Evolutionary conservation across 1,140 invertebrate genomes (phyloP), one percentile per base, ranked within the genome.

Genomic region (Sitobion miscanthi): DNA sequence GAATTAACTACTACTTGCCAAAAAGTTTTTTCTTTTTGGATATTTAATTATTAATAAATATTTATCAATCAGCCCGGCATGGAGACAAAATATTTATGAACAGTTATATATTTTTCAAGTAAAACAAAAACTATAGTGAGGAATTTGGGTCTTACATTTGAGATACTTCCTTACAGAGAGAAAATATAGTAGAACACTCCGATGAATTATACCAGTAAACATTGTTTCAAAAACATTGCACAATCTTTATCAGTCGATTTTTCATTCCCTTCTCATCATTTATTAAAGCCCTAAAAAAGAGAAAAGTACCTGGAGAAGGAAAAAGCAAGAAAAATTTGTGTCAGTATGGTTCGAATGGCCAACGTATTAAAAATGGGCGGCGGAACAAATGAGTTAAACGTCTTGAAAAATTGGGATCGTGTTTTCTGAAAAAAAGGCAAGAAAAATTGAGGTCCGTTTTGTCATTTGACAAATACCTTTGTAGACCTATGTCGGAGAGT

Each of bases 381-480:
- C 77, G 82, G 82, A 93, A 93, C 91, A 93, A 93, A 93, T 93
- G 82, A 93, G 91, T 93, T 86, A 93, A 93, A 85, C 86, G 91
- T 86, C 77, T 85, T 93, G 77, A 92, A 86, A 93, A 93, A 93
- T 93, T 93, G 49, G 82, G 77, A 93, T 85, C 91, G 82, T 93
- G 91, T 93, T 86, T 93, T 86, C 42, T 11, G 52, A 35, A 45
- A 86, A 93, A 93, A 93, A 57, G n/a, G 69, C 45, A 57, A 93
- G 82, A 92, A 54, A 93, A 93, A 93, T 93, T 35, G 82, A 93
- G 91, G 91, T 93, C 91, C 82, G 77, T 93, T 93, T 93, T 93
- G 91, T 93, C 91, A 57, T 93, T 93, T 93, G 77, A 93, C 77
- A 93, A 93, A 93, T 93, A 93, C 82, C 35, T 93, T 85, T 57